Evolutionary conservation across 2,797 vertebrate genomes (phyloP), one percentile per base, ranked within the genome.

Genomic region (Dicrostonyx torquatus): DNA sequence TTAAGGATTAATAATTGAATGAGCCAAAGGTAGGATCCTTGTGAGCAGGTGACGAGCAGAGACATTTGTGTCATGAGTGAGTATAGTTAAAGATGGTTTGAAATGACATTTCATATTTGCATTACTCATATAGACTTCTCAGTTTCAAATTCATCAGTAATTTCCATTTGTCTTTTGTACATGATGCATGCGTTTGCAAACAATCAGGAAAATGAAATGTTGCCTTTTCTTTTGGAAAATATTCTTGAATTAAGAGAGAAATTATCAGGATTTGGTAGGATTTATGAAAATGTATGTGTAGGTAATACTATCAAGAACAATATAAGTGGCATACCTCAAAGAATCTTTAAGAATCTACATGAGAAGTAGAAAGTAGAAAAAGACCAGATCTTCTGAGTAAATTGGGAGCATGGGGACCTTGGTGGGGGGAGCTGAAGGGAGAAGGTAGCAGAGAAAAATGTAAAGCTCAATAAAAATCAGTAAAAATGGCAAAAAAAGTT

Each of bases 61-160:
- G 70, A 82, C 26, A 4, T 60, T 72, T 29, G 45, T 34, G 5
- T 73, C 13, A 14, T 18, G 31, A 14, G 2, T 76, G 29, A 88
- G 31, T 37, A 43, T 53, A 24, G 8, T 31, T 55, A 18, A 24
- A 37, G 7, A 24, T 1, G 1, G 73, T 78, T 89, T 70, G 40
- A 24, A 58, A 85, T 6, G 0, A 0, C 1, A 1, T 29, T 83
- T 43, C 2, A 7, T n/a, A 12, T 79, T 45, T 60, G 11, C 34
- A 26, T 2, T 68, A 64, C 6, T 62, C 43, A 80, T 31, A 64
- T 8, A 79, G 17, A 15, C 17, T 40, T 89, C 37, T 85, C 15
- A 7, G 2, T 62, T 75, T 40, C 60, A 55, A 20, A 13, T 26
- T 62, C 6, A 10, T 17, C 40, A 78, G 1, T 58, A 12, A n/a